Percentiles rank a stretch among this genome's conserved stretches.
Evolutionary conservation across 2,113 vertebrate genomes (phyloP).

Genomic region (Xenopus laevis): DNA sequence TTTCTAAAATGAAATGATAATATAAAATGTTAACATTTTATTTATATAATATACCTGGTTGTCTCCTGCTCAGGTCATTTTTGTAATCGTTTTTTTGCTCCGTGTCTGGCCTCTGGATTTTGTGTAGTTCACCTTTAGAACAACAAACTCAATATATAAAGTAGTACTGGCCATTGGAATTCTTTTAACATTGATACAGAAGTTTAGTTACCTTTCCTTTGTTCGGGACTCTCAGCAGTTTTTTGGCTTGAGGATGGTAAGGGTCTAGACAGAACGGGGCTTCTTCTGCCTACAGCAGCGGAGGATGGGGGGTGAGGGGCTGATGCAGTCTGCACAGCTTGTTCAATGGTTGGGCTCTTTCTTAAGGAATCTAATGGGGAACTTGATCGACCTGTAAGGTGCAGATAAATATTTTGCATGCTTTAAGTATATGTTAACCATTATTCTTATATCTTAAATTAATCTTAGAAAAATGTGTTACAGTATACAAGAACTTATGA

Average conservation of each 20-base stretch:
- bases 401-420: neutral
- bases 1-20: too few relatives aligned
- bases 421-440: neutral
- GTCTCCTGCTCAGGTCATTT: conserved; percentile 67
- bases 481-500: neutral
- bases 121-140: conserved; percentile 77
- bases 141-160: conserved; percentile 47
- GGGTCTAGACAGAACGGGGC: conserved; percentile 66
- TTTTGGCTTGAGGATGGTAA: conserved; percentile 73
- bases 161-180: neutral
- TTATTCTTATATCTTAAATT: neutral
- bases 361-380: conserved; percentile 76
- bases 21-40: too few relatives aligned
- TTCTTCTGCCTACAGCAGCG: conserved; percentile 76
- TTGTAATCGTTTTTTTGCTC: conserved; percentile 80
- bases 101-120: conserved; percentile 72
- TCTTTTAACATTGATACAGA: conserved; percentile 41
- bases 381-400: conserved; percentile 70
- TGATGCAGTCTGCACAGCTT: conserved; percentile 73
- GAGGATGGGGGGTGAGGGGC: conserved; percentile 62
- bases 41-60: conserved; percentile 64
- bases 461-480: too few relatives aligned
- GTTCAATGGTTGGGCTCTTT: conserved; percentile 79
- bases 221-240: conserved; percentile 79
- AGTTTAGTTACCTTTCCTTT: conserved; percentile 76